Evolutionary conservation across 2,797 vertebrate genomes (phyloP).

Genomic region (Erethizon dorsatum): DNA sequence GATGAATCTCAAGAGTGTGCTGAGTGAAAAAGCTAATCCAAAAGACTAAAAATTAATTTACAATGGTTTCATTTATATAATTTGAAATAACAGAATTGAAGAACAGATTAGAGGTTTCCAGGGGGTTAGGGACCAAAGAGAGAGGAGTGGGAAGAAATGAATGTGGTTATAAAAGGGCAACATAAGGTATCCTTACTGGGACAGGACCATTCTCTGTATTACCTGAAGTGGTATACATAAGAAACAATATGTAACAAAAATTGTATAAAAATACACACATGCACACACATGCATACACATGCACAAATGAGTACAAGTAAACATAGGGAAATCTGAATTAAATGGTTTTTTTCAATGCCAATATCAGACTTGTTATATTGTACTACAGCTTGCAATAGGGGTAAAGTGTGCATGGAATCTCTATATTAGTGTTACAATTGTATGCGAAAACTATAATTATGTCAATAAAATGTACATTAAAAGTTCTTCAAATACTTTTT

Average conservation of each 20-base stretch:
- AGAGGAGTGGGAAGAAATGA: not conserved
- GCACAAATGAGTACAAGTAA: slow-evolving; percentile 30
- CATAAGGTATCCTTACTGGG: slow-evolving; percentile 8
- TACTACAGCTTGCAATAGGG: not conserved
- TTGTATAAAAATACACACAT: not conserved
- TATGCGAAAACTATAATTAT: slow-evolving; percentile 9
- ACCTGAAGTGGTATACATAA: not conserved
- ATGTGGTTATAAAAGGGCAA: slow-evolving; percentile 43
- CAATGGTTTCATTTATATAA: slow-evolving; percentile 4
- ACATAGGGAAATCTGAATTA: not conserved
- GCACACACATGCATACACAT: not conserved
- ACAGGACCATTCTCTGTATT: slow-evolving; percentile 52
- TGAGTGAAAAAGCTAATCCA: slow-evolving; percentile 1
- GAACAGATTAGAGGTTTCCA: not conserved
- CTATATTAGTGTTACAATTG: slow-evolving; percentile 42
- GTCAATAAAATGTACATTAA: not conserved
- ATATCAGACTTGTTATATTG: not conserved
- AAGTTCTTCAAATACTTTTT: not conserved
- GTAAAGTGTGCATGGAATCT: not conserved
- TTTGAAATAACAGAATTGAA: slow-evolving; percentile 30
- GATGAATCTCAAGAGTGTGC: not conserved
- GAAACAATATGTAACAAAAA: slow-evolving; percentile 32
- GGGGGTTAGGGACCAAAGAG: not conserved
- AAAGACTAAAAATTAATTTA: not conserved
- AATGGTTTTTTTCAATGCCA: not conserved